Conservation (phyloP, 2,113 vertebrate species). For the Bambusicola thoracicus region DNA sequence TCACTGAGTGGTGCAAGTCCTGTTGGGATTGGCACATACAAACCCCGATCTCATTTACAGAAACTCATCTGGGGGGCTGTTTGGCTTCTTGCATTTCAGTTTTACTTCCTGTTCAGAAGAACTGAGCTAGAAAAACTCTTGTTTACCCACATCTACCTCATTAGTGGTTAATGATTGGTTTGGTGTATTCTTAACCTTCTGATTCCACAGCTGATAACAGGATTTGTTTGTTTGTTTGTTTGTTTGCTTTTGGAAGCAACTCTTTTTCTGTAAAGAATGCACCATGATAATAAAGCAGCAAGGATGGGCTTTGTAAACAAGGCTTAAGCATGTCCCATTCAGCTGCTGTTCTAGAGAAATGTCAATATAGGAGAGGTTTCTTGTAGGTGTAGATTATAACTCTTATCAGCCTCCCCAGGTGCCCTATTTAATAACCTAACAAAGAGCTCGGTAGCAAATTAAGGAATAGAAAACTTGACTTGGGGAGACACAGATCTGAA, state of each 20-base stretch:
- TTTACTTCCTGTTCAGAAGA: neutral
- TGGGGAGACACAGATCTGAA: neutral
- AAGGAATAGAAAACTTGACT: neutral
- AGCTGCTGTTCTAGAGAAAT: neutral
- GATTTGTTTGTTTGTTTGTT: too few relatives aligned
- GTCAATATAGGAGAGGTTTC: neutral
- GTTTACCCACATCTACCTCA: neutral
- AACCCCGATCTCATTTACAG: neutral
- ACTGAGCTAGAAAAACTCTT: neutral
- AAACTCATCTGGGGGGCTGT: neutral
- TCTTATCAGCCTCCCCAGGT: neutral
- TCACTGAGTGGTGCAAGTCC: neutral
- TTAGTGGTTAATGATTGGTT: neutral
- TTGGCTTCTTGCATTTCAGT: neutral
- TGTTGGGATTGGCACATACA: neutral
- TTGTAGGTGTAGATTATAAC: neutral
- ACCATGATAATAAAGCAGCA: neutral
- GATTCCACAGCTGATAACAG: neutral
- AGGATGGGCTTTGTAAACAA: neutral
- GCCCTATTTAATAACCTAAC: neutral
- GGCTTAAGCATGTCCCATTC: neutral
- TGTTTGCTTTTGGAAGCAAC: neutral
- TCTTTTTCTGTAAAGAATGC: neutral
- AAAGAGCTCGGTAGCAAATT: neutral
- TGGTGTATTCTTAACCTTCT: neutral